Percentiles rank a stretch among this genome's conserved stretches.
These are phyloP conservation scores for Solea senegalensis DNA, from an alignment of 2,113 vertebrate species.

Conservation along the genomic window DNA sequence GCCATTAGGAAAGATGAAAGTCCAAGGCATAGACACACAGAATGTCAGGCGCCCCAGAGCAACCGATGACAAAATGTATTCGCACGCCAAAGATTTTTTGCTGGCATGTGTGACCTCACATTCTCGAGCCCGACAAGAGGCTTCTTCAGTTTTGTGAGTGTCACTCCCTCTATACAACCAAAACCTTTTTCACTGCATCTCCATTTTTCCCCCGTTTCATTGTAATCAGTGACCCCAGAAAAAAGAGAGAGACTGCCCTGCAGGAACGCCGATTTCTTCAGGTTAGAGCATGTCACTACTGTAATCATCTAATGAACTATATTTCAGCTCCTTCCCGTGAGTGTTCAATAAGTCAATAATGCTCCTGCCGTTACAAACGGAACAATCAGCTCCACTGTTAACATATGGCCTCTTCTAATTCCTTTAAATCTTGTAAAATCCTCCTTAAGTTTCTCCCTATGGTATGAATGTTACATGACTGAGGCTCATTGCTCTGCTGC, in stretches of 20 bases:
- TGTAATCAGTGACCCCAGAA: constrained; percentile 5
- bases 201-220: background rate
- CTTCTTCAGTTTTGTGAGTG: too few relatives aligned
- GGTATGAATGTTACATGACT: background rate
- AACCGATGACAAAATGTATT: too few relatives aligned
- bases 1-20: too few relatives aligned
- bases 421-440: background rate
- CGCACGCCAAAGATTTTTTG: too few relatives aligned
- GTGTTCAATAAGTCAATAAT: constrained; percentile 57
- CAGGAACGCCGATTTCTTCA: constrained; percentile 11
- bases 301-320: constrained; percentile 40
- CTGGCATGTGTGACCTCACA: too few relatives aligned
- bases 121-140: too few relatives aligned
- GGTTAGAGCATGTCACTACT: constrained; percentile 15
- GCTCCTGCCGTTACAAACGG: constrained; percentile 1
- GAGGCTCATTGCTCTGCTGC: constrained; percentile 1
- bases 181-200: background rate
- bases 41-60: too few relatives aligned
- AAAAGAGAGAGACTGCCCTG: constrained; percentile 5
- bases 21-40: too few relatives aligned
- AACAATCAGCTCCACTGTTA: background rate
- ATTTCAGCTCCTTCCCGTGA: constrained; percentile 23
- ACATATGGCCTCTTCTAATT: constrained; percentile 3
- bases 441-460: background rate
- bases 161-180: too few relatives aligned